These are phyloP conservation scores for Megaleporinus macrocephalus DNA, from an alignment of 2,113 vertebrate species.

Conservation along the genomic window DNA sequence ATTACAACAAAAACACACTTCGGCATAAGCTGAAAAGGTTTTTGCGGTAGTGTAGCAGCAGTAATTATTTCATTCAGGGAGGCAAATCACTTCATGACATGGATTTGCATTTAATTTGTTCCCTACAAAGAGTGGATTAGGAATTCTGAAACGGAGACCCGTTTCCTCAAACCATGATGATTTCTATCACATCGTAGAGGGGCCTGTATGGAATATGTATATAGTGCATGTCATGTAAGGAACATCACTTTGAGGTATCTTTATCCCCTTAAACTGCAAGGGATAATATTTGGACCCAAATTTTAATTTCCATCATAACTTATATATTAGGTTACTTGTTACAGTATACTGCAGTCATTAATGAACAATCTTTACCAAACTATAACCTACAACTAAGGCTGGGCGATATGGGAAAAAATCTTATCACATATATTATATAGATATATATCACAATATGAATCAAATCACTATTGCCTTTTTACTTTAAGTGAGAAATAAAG, in stretches of 20 bases:
- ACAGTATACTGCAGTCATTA: background rate
- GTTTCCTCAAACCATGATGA: slow-evolving; percentile 26
- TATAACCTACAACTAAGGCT: no score
- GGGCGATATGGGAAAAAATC: no score
- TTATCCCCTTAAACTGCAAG: background rate
- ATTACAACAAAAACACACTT: slow-evolving; percentile 68
- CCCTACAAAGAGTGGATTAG: slow-evolving; percentile 77
- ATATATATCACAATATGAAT: no score
- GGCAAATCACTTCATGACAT: slow-evolving; percentile 76
- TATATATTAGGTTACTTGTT: no score
- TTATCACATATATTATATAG: no score
- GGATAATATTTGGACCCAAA: no score
- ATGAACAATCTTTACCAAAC: no score
- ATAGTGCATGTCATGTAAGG: background rate
- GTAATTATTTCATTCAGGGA: slow-evolving; percentile 77
- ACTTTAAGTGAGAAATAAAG: no score
- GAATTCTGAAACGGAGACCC: slow-evolving; percentile 24
- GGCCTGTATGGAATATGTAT: background rate
- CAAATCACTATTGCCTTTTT: no score
- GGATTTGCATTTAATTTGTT: slow-evolving; percentile 80
- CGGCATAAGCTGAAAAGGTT: slow-evolving; percentile 72
- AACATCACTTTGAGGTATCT: background rate
- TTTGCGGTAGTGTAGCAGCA: slow-evolving; percentile 67
- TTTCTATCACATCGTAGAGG: slow-evolving; percentile 25
- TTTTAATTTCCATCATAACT: background rate